phyloP scores from a whole-genome alignment of 2,113 vertebrate genomes.

The Macaca mulatta region DNA sequence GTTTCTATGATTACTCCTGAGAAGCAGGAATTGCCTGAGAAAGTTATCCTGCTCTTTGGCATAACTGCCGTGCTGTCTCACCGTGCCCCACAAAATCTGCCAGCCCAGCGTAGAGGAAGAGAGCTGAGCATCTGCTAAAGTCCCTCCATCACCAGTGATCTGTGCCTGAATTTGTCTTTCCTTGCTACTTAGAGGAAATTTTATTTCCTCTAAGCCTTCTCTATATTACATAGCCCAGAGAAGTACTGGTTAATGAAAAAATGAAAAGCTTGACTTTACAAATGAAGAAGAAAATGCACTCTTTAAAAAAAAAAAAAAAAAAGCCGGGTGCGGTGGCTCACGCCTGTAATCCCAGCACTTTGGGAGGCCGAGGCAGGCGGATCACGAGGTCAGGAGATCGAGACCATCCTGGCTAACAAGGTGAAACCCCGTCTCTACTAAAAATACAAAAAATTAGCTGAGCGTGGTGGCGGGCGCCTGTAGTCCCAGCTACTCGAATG shows the following conservation, averaged over 20 bases:
- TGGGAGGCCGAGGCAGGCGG: too few species aligned
- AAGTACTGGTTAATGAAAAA: not conserved
- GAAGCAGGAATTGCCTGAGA: not conserved
- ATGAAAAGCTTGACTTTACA: not conserved
- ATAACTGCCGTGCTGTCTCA: too few species aligned
- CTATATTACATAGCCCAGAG: not conserved
- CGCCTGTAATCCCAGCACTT: too few species aligned
- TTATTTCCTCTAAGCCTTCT: not conserved
- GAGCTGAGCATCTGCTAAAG: not conserved
- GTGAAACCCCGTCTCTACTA: too few species aligned
- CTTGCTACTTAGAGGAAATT: not conserved
- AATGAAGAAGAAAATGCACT: not conserved
- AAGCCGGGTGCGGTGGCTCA: too few species aligned
- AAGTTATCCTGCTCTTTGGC: not conserved
- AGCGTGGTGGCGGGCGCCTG: too few species aligned
- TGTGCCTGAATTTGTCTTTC: not conserved
- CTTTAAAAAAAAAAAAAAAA: not conserved
- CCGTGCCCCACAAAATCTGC: not conserved
- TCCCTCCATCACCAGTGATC: accelerated
- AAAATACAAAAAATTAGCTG: too few species aligned
- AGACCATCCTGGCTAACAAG: too few species aligned
- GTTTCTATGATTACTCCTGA: not conserved
- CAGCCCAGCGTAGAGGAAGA: not conserved
- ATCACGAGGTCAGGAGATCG: too few species aligned
- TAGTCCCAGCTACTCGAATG: too few species aligned